These are phyloP conservation scores for Odontocolon sp. DNA, from an alignment of 2,888 invertebrate species.

Conservation along the genomic window DNA sequence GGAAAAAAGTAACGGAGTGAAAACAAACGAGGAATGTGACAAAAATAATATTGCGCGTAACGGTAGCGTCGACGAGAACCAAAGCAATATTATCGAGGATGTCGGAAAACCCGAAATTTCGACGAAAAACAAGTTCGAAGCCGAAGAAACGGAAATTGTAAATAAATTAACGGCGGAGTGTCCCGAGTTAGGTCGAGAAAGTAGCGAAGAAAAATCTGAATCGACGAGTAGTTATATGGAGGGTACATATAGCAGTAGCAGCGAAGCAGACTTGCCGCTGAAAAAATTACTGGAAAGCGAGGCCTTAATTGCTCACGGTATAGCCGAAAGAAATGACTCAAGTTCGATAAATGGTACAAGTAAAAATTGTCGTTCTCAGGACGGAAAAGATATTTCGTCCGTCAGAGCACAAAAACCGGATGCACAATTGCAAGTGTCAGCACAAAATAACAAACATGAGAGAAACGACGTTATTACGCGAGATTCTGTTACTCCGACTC, in stretches of 20 bases:
- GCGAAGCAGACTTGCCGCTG: conserved; percentile 62
- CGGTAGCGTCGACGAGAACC: conserved; percentile 57
- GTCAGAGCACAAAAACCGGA: conserved; percentile 8
- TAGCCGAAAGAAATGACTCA: conserved; percentile 28
- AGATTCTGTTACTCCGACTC: conserved; percentile 13
- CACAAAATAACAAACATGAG: conserved; percentile 1
- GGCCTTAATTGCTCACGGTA: conserved; percentile 50
- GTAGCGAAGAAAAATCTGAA: conserved; percentile 70
- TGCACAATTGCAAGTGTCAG: background rate
- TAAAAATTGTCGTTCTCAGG: conserved; percentile 17
- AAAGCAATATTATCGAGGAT: conserved; percentile 65
- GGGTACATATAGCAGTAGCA: conserved; percentile 62
- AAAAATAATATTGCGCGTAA: background rate
- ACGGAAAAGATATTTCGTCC: background rate
- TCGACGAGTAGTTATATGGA: conserved; percentile 66
- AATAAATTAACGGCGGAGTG: conserved; percentile 35
- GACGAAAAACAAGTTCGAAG: background rate
- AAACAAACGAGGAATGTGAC: conserved; percentile 42
- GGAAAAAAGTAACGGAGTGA: conserved; percentile 39
- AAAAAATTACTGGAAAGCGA: conserved; percentile 61
- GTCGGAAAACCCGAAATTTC: background rate
- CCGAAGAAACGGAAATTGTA: background rate
- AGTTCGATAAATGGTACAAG: background rate
- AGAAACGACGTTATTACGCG: background rate
- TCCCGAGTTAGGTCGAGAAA: conserved; percentile 55